Conservation (phyloP, 1,140 invertebrate species). For the Galleria mellonella region DNA sequence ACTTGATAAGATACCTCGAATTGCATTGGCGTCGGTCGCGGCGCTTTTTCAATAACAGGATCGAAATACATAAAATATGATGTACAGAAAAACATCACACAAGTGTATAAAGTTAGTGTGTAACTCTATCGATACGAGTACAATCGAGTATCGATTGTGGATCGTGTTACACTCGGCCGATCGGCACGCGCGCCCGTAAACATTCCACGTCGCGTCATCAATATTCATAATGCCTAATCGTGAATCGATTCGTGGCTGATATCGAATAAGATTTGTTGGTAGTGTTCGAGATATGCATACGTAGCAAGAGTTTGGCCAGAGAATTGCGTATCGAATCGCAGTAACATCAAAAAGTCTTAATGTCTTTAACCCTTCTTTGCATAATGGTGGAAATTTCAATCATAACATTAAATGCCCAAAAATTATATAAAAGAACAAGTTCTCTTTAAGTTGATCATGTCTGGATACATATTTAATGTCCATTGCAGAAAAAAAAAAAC, state of each 20-base stretch:
- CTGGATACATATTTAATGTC: no score
- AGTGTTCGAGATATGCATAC: neutral
- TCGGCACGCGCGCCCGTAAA: slow-evolving; percentile 15
- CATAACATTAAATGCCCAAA: no score
- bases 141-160: slow-evolving; percentile 1
- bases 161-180: neutral
- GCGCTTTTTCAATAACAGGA: neutral
- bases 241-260: slow-evolving; percentile 11
- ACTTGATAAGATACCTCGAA: neutral
- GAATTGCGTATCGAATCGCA: no score
- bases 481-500: no score
- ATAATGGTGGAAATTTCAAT: no score
- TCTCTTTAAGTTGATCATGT: no score
- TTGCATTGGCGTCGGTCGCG: neutral
- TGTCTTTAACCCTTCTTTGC: no score
- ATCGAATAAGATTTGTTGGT: slow-evolving; percentile 4
- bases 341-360: no score
- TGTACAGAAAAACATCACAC: neutral
- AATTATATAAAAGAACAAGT: no score
- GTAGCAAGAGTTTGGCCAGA: neutral
- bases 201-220: slow-evolving; percentile 21
- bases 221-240: slow-evolving; percentile 30
- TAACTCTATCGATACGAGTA: no score
- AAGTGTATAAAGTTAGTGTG: no score
- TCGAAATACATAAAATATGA: neutral